Percentiles rank a stretch among this genome's conserved stretches.
Conservation (phyloP, 2,797 vertebrate species). For the Menidia menidia region DNA sequence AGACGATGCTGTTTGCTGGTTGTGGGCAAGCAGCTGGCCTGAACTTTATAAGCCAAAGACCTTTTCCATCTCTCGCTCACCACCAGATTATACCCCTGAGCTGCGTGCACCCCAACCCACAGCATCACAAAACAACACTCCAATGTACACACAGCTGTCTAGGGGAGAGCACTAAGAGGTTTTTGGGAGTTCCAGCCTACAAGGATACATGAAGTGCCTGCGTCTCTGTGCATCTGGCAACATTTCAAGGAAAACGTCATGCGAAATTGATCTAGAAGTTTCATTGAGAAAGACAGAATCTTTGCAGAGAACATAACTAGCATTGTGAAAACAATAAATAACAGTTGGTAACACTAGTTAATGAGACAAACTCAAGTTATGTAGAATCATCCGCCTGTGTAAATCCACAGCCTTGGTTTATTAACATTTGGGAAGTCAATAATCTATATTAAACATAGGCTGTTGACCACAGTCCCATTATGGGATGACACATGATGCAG, state of each 20-base stretch:
- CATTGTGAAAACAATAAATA: constrained; percentile 3
- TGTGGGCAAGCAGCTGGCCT: constrained; percentile 67
- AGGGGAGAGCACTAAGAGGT: constrained; percentile 63
- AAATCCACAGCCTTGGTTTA: constrained; percentile 43
- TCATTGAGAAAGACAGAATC: constrained; percentile 11
- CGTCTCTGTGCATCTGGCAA: constrained; percentile 61
- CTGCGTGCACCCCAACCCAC: constrained; percentile 47
- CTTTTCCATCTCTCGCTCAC: constrained; percentile 60
- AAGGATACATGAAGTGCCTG: constrained; percentile 42
- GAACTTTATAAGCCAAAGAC: constrained; percentile 58
- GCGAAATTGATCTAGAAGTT: constrained; percentile 26
- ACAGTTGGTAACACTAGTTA: background rate
- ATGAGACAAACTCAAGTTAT: background rate
- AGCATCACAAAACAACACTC: constrained; percentile 67
- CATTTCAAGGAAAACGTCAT: constrained; percentile 59
- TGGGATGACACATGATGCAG: constrained; percentile 46
- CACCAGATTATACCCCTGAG: constrained; percentile 68
- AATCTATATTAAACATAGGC: constrained; percentile 64
- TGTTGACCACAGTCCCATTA: constrained; percentile 64
- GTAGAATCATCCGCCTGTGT: constrained; percentile 12
- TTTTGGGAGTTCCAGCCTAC: constrained; percentile 58
- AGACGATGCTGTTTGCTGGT: constrained; percentile 63
- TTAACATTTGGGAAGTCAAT: constrained; percentile 59
- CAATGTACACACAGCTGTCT: constrained; percentile 73
- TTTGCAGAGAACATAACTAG: constrained; percentile 17